phyloP scores from a whole-genome alignment of 1,140 invertebrate genomes.

The Lineus longissimus region DNA sequence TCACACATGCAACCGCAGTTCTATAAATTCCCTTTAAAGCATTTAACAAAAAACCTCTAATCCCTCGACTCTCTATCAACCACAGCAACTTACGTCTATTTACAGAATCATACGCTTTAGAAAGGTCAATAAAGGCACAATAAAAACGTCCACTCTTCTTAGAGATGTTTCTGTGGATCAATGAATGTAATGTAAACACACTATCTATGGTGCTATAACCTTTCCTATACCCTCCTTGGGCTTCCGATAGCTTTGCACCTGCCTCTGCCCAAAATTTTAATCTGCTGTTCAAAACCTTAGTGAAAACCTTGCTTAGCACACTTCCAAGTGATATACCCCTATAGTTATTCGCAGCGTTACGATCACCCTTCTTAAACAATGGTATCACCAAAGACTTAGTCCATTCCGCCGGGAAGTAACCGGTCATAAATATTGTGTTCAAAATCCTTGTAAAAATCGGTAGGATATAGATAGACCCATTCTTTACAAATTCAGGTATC shows the following conservation, averaged over 20 bases:
- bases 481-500: not conserved
- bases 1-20: conserved; percentile 13
- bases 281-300: not conserved
- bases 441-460: not conserved
- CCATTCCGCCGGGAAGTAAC: conserved; percentile 1
- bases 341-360: not conserved
- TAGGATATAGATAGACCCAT: not conserved
- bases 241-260: conserved; percentile 6
- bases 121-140: conserved; percentile 12
- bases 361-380: not conserved
- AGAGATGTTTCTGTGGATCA: conserved; percentile 12
- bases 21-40: conserved; percentile 10
- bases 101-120: conserved; percentile 16
- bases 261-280: conserved; percentile 5
- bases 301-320: not conserved
- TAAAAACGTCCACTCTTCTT: conserved; percentile 10
- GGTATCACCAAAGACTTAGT: not conserved
- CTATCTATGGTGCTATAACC: conserved; percentile 14
- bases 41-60: conserved; percentile 8
- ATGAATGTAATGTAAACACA: conserved; percentile 13
- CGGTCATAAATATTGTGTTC: not conserved
- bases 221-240: conserved; percentile 11
- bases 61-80: not conserved
- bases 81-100: conserved; percentile 8
- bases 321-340: not conserved